Percentiles rank a stretch among this genome's conserved stretches.
These are phyloP conservation scores for Zaprionus tsacasi DNA, from an alignment of 1,140 invertebrate genomes.

Conservation along the genomic window DNA sequence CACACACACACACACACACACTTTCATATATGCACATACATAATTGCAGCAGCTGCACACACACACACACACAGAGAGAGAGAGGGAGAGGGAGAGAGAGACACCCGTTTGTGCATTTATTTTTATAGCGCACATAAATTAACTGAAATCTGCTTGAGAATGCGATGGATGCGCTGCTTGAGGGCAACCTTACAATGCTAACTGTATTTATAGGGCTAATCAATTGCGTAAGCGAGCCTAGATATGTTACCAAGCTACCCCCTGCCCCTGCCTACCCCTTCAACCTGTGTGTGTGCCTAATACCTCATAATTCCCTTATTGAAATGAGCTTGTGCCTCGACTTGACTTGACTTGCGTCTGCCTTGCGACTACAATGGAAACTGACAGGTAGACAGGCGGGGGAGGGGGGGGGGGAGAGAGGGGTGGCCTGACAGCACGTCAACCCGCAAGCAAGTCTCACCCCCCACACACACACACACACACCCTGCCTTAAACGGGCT, in stretches of 20 bases:
- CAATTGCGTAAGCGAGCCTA: constrained; percentile 47
- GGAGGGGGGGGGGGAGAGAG: too few species aligned
- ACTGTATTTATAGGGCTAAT: constrained; percentile 34
- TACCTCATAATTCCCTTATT: constrained; percentile 68
- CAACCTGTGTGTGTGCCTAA: constrained; percentile 49
- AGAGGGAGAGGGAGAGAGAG: neutral
- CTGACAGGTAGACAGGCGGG: constrained; percentile 59
- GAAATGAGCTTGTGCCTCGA: constrained; percentile 41
- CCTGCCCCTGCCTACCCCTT: neutral
- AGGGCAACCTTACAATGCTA: constrained; percentile 5
- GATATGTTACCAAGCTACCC: constrained; percentile 23
- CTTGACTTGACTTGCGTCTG: neutral
- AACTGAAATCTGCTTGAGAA: constrained; percentile 37
- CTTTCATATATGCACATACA: constrained; percentile 10
- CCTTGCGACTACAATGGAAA: constrained; percentile 23
- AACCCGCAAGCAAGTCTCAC: neutral
- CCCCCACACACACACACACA: neutral
- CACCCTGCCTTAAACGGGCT: constrained; percentile 44
- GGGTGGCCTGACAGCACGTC: neutral
- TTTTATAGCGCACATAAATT: constrained; percentile 56
- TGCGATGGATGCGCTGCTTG: neutral
- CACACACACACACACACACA: constrained; percentile 27
- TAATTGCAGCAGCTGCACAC: constrained; percentile 29
- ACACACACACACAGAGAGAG: constrained; percentile 22
- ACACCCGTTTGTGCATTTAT: constrained; percentile 38